phyloP scores from a whole-genome alignment of 2,888 invertebrate genomes.

The Troides oblongomaculatus region DNA sequence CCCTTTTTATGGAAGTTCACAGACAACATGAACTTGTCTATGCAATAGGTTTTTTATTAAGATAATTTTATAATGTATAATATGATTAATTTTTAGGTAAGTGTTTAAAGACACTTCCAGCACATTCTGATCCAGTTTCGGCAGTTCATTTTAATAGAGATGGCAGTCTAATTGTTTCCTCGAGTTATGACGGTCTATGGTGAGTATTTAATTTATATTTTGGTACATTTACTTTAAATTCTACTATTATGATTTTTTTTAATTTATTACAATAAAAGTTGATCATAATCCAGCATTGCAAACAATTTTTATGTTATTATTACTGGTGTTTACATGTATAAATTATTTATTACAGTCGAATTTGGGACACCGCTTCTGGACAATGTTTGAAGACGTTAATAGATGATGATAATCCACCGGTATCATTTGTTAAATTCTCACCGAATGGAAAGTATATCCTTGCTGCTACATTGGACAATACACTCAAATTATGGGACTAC shows the following conservation, averaged over 20 bases:
- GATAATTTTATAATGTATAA: background rate
- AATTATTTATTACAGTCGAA: conserved; percentile 85
- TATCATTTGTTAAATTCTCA: conserved; percentile 99
- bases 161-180: conserved; percentile 98
- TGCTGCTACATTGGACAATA: conserved; percentile 98
- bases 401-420: conserved; percentile 99
- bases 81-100: conserved; percentile 77
- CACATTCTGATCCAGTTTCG: conserved; percentile 99
- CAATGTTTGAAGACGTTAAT: conserved; percentile 99
- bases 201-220: conserved; percentile 55
- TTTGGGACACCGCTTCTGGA: conserved; percentile 99
- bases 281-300: background rate
- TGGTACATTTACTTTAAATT: no score
- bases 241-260: no score
- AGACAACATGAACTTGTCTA: no score
- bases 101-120: conserved; percentile 98
- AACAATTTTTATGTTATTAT: background rate
- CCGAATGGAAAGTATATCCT: conserved; percentile 99
- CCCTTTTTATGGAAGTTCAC: no score
- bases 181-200: conserved; percentile 99
- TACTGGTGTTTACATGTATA: background rate
- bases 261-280: background rate
- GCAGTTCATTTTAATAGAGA: conserved; percentile 99
- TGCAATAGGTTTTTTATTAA: background rate
- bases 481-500: conserved; percentile 99